Base-by-base conservation (phyloP, 2,797 vertebrate genomes). In the Microcaecilia unicolor region DNA sequence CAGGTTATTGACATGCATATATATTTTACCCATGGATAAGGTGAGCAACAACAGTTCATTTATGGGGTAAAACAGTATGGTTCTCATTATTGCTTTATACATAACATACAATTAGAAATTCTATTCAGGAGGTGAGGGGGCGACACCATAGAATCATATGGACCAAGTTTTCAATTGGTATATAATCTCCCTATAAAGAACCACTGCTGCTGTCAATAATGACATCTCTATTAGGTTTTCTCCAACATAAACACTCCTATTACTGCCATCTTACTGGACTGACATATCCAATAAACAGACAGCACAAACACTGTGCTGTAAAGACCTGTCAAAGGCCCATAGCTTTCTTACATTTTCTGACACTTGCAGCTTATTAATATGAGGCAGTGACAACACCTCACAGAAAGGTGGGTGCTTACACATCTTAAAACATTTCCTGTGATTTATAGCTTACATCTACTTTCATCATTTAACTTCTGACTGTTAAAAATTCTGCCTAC, bases 341-440 rank as follows among this genome's bases (percentile, higher is more conserved):
- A 28, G 63, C 63, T 74, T 67, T 51, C 41, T 49, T 55, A 15
- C 46, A 35, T 67, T 66, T 67, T 51, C 61, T 68, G 63, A 58
- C 59, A 67, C 42, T 53, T 45, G 63, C 58, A 59, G 52, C 48
- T 69, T 61, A 78, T 76, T 73, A 71, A 74, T 68, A 68, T 34
- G 58, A 53, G 53, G 44, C 71, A 78, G 72, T 74, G 71, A 74
- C 59, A 63, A 55, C 36, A 51, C 61, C 58, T 34, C 33, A 36
- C 48, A 67, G 55, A 59, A 56, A 58, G 58, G 52, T 2, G 15
- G 31, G 33, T 34, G 50, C 60, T 51, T 22, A 44, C 37, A 38
- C 33, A 48, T 5, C n/a, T 40, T 34, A 2, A 44, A 15, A 50
- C 48, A 25, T 46, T 59, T 49, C n/a, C n/a, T 52, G 39, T 28